A percentile compares a stretch with the other conserved stretches of the same genome.
Evolutionary conservation across 2,888 invertebrate genomes (phyloP).

Genomic region (Caenorhabditis afra): DNA sequence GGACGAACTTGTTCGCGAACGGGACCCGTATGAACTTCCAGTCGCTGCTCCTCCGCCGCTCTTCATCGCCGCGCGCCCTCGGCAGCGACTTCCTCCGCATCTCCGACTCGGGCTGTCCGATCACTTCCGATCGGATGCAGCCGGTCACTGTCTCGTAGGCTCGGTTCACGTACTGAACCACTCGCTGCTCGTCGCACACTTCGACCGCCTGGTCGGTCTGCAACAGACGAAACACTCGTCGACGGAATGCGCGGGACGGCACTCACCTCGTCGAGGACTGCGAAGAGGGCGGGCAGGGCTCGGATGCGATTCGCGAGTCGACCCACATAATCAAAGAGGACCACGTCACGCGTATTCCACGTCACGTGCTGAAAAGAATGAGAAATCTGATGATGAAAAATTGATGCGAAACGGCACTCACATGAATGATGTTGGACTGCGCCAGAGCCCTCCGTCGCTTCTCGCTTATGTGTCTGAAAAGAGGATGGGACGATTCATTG

Average conservation of each 20-base stretch:
- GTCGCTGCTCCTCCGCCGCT: conserved; percentile 75
- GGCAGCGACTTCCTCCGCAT: conserved; percentile 69
- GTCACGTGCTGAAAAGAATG: conserved; percentile 62
- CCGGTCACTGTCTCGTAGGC: conserved; percentile 82
- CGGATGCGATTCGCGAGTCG: conserved; percentile 74
- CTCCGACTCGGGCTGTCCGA: conserved; percentile 70
- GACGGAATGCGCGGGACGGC: no score
- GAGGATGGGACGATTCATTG: no score
- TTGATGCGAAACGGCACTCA: conserved; percentile 37
- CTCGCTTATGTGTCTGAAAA: conserved; percentile 70
- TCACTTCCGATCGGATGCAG: conserved; percentile 81
- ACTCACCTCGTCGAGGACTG: conserved; percentile 78
- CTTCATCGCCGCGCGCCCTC: conserved; percentile 65
- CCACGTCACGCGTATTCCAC: conserved; percentile 73
- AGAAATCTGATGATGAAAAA: conserved; percentile 11
- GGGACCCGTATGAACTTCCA: conserved; percentile 80
- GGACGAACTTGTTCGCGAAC: conserved; percentile 65
- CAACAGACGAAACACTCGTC: no score
- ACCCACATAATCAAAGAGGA: conserved; percentile 75
- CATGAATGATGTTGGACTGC: conserved; percentile 72
- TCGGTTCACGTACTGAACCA: conserved; percentile 82
- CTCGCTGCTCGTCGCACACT: conserved; percentile 78
- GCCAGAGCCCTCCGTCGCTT: conserved; percentile 69
- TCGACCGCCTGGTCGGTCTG: conserved; percentile 79
- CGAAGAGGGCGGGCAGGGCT: conserved; percentile 79